Evolutionary conservation across 2,888 invertebrate species (phyloP).

Genomic region (Lapara coniferarum): DNA sequence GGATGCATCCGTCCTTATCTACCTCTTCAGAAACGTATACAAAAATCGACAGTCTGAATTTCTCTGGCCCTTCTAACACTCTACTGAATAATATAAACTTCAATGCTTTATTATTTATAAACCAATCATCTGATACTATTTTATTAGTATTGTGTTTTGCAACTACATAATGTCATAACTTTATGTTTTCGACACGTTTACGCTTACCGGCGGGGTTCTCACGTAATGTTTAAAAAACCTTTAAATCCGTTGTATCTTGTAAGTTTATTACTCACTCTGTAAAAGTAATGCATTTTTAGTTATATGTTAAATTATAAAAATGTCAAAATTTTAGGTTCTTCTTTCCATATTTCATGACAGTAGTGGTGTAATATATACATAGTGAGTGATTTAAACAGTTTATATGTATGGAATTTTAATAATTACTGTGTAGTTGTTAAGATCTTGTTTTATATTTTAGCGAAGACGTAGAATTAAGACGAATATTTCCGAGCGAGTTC

Average conservation of each 20-base stretch:
- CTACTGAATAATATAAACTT: no score
- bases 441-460: conserved; percentile 44
- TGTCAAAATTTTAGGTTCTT: conserved; percentile 25
- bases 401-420: conserved; percentile 24
- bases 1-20: no score
- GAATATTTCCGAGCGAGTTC: conserved; percentile 73
- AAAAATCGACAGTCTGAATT: no score
- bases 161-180: conserved; percentile 24
- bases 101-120: background rate
- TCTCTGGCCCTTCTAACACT: no score
- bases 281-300: background rate
- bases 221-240: background rate
- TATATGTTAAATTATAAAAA: conserved; percentile 6
- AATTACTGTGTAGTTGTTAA: background rate
- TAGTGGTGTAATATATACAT: conserved; percentile 66
- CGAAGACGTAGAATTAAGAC: conserved; percentile 73
- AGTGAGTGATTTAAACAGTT: conserved; percentile 57
- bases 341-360: conserved; percentile 23
- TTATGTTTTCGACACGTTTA: conserved; percentile 19
- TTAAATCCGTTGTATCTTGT: conserved; percentile 1
- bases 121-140: conserved; percentile 29
- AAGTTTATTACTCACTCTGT: background rate
- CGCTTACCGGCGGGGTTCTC: background rate
- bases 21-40: no score
- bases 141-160: conserved; percentile 35